Conservation (phyloP, 2,888 invertebrate species). For the Agriotes lineatus region DNA sequence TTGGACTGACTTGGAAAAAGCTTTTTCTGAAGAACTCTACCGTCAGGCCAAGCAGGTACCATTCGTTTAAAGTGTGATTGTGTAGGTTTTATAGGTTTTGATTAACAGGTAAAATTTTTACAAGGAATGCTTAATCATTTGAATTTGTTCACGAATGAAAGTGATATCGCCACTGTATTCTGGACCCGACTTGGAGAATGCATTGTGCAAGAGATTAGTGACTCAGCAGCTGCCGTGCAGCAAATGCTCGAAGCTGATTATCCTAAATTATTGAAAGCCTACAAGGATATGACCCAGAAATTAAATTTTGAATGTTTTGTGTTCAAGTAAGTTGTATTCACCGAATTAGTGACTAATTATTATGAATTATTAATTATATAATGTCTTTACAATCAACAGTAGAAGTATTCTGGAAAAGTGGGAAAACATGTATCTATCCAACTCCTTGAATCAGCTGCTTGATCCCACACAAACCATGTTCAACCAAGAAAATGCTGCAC, state of each 20-base stretch:
- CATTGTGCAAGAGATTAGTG: conserved; percentile 69
- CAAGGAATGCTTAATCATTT: conserved; percentile 67
- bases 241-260: conserved; percentile 91
- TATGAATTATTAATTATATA: conserved; percentile 16
- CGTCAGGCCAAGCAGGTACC: conserved; percentile 78
- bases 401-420: conserved; percentile 75
- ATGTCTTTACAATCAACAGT: conserved; percentile 60
- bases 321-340: conserved; percentile 69
- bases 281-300: conserved; percentile 80
- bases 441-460: conserved; percentile 84
- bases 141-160: conserved; percentile 67
- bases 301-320: conserved; percentile 73
- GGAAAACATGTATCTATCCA: conserved; percentile 88
- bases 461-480: conserved; percentile 90
- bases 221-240: conserved; percentile 72
- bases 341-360: not conserved
- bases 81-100: conserved; percentile 20
- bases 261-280: conserved; percentile 86
- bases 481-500: conserved; percentile 75
- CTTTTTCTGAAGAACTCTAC: conserved; percentile 82
- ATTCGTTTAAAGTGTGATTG: not conserved
- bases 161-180: conserved; percentile 68
- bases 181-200: conserved; percentile 68
- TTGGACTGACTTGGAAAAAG: conserved; percentile 90
- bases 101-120: conserved; percentile 66